Conservation (phyloP, 2,113 vertebrate genomes). For the Tricholaema leucomelas region DNA sequence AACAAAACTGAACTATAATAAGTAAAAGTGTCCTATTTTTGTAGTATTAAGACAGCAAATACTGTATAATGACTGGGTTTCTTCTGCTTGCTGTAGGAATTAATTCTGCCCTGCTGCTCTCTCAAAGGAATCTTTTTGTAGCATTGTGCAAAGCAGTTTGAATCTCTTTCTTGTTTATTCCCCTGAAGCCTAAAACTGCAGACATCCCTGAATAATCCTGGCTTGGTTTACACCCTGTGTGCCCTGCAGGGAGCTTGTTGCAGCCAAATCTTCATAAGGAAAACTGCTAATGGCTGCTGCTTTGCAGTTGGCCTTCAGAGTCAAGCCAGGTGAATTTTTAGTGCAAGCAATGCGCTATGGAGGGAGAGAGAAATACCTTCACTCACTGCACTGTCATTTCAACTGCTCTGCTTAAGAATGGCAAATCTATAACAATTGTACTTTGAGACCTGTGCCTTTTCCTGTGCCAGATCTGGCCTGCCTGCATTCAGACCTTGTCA, state of each 20-base stretch:
- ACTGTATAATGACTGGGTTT: neutral
- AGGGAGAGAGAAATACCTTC: neutral
- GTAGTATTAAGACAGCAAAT: slow-evolving; percentile 20
- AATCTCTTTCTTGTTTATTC: slow-evolving; percentile 31
- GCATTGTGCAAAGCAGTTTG: slow-evolving; percentile 24
- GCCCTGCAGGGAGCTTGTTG: neutral
- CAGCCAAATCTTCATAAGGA: neutral
- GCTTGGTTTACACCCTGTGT: neutral
- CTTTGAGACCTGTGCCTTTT: neutral
- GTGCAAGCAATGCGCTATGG: neutral
- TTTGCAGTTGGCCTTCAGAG: neutral
- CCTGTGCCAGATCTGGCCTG: neutral
- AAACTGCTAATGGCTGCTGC: neutral
- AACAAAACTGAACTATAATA: neutral
- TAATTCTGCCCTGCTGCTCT: slow-evolving; percentile 30
- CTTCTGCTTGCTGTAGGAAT: slow-evolving; percentile 32
- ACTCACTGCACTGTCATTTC: neutral
- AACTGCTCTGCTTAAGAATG: neutral
- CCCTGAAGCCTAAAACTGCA: slow-evolving; percentile 6
- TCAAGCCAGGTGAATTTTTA: neutral
- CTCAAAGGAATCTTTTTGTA: slow-evolving; percentile 40
- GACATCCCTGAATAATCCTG: slow-evolving; percentile 21
- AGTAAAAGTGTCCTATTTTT: slow-evolving; percentile 8
- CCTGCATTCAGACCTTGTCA: neutral
- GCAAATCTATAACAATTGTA: neutral